These are phyloP conservation scores for zebrafish (Danio rerio) DNA, from an alignment of 2,113 vertebrate species.

Conservation along the genomic window GRCz12tu NC_133187.1:7040501-7041000, in stretches of 20 bases:
- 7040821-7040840: constrained; percentile 14
- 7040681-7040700: constrained; percentile 14
- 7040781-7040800: constrained; percentile 15
- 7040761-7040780: constrained; percentile 22
- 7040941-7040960: too few species aligned
- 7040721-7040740: constrained; percentile 9
- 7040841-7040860: not conserved
- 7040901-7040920: too few species aligned
- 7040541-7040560: constrained; percentile 23
- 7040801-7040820: not conserved
- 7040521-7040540: not conserved
- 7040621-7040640: constrained; percentile 25
- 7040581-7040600: constrained; percentile 25
- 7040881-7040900: not conserved
- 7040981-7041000: too few species aligned
- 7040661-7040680: constrained; percentile 28
- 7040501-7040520: constrained; percentile 10
- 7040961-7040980: too few species aligned
- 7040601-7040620: constrained; percentile 23
- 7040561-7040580: constrained; percentile 24
- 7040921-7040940: too few species aligned
- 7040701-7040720: constrained; percentile 16
- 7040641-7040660: constrained; percentile 18
- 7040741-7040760: constrained; percentile 34
- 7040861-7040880: constrained; percentile 7